Conservation (phyloP, 2,888 invertebrate species). For the Agrotis exclamationis region DNA sequence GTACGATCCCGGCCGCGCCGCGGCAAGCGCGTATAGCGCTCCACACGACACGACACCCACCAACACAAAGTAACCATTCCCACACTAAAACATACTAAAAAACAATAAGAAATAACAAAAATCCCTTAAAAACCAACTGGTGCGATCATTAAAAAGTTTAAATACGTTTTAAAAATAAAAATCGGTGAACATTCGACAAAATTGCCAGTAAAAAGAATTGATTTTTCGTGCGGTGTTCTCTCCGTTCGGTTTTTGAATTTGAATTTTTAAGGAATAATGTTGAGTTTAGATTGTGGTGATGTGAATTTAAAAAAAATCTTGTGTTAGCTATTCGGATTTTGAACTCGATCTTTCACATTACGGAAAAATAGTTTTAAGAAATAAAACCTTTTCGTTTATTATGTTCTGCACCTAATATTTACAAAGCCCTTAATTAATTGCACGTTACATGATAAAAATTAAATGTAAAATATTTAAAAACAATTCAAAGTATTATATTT, state of each 20-base stretch:
- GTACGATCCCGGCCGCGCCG: constrained; percentile 82
- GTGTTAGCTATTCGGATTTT: not conserved
- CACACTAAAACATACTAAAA: constrained; percentile 35
- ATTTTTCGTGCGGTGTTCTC: constrained; percentile 76
- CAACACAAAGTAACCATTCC: constrained; percentile 69
- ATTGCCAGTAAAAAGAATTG: constrained; percentile 78
- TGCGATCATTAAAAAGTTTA: constrained; percentile 27
- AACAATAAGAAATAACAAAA: constrained; percentile 32
- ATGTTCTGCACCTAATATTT: too few species aligned
- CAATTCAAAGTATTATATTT: too few species aligned
- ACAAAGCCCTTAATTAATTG: too few species aligned
- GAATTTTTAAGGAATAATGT: constrained; percentile 33
- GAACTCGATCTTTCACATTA: not conserved
- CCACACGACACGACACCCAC: constrained; percentile 66
- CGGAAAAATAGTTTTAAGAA: not conserved
- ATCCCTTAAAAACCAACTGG: constrained; percentile 61
- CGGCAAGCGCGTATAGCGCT: constrained; percentile 83
- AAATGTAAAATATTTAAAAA: too few species aligned
- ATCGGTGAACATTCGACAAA: constrained; percentile 60
- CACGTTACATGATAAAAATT: too few species aligned
- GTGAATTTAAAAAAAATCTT: not conserved
- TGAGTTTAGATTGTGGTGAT: not conserved
- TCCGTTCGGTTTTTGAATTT: constrained; percentile 69
- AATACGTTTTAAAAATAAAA: constrained; percentile 39
- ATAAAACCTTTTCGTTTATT: not conserved